Conservation (phyloP, 2,888 invertebrate genomes). For the Cephus spinipes region DNA sequence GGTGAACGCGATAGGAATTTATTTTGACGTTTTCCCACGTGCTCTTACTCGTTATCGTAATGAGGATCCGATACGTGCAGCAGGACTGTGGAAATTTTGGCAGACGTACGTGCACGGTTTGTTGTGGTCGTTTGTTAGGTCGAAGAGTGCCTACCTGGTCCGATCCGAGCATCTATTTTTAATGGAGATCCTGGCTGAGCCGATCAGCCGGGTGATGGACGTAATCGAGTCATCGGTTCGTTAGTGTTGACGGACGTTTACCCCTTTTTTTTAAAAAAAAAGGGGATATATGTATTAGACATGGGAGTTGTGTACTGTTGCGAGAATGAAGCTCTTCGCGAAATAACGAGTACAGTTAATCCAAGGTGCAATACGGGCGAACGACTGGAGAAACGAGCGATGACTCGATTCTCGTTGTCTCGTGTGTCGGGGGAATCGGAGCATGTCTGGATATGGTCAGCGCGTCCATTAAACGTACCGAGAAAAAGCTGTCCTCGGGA, state of each 20-base stretch:
- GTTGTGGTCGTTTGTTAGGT: not conserved
- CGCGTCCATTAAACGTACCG: constrained; percentile 44
- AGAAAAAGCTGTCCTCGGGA: constrained; percentile 43
- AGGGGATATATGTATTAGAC: not conserved
- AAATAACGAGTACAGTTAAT: constrained; percentile 35
- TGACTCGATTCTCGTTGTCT: not conserved
- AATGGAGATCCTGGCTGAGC: not conserved
- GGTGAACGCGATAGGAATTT: not conserved
- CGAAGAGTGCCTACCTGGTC: not conserved
- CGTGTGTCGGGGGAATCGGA: constrained; percentile 43
- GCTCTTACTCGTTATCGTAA: constrained; percentile 31
- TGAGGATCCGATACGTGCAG: constrained; percentile 58
- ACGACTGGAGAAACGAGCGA: not conserved
- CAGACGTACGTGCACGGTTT: constrained; percentile 44
- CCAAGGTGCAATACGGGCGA: constrained; percentile 23
- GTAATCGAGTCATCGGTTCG: not conserved
- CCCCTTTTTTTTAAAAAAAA: not conserved
- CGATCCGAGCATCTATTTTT: not conserved
- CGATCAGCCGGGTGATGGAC: not conserved
- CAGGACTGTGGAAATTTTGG: constrained; percentile 50
- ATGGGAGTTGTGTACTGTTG: not conserved
- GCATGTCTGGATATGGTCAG: constrained; percentile 45
- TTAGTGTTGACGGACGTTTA: not conserved
- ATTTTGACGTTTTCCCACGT: not conserved
- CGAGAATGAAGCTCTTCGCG: not conserved